Conservation (phyloP, 2,888 invertebrate species). For the Ariolimax columbianus region DNA sequence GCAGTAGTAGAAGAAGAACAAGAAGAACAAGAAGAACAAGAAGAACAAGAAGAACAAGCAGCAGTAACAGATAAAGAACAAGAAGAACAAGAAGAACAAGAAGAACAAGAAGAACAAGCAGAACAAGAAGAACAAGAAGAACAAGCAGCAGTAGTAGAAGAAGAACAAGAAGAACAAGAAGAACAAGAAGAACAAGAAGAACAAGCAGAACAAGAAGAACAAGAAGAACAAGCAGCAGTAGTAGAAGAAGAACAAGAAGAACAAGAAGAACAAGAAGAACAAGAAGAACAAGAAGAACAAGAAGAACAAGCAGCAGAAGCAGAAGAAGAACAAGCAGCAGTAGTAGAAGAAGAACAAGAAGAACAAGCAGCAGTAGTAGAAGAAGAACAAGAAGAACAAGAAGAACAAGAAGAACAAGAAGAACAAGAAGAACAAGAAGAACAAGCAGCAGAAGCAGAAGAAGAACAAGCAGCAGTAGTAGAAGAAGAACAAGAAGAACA, state of each 20-base stretch:
- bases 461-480: no score
- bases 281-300: neutral
- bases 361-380: no score
- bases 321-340: neutral
- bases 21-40: neutral
- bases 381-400: neutral
- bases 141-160: conserved; percentile 3
- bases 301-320: neutral
- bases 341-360: no score
- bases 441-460: no score
- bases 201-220: no score
- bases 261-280: neutral
- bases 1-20: neutral
- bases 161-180: conserved; percentile 16
- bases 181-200: conserved; percentile 26
- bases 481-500: neutral
- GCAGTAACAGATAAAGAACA: neutral
- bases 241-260: neutral
- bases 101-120: no score
- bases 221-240: conserved; percentile 21
- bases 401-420: neutral
- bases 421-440: neutral
- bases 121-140: no score
- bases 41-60: conserved; percentile 23
- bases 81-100: conserved; percentile 13